Evolutionary conservation across 2,888 invertebrate genomes (phyloP), one percentile per base, ranked within the genome.

Genomic region (Tortricodes alternella): DNA sequence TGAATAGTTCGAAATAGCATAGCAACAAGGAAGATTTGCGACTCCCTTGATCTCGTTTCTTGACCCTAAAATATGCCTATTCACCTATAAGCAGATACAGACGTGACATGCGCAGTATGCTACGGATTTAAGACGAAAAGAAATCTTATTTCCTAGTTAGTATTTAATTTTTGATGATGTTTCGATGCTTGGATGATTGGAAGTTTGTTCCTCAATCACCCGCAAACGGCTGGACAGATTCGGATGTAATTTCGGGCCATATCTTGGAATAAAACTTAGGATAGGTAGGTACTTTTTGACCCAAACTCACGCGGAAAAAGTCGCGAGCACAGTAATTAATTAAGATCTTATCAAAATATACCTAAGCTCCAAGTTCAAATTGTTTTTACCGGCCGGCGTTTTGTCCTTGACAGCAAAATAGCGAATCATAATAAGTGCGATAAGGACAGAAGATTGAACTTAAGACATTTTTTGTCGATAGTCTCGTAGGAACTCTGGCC

Each of bases 71-170:
- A 50, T 51, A 61, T 43, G 60, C 53, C 58, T 61, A 59, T 53
- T 62, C 62, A 60, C n/a, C 18, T 39, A 57, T 24, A 5, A 9
- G 9, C 16, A 48, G 4, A 8, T 24, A 32, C 52, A 5, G 63
- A 63, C 76, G 74, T 78, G 84, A 78, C 85, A 83, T 85, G 85
- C 85, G 85, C 85, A 85, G 50, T 76, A 58, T 63, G 35, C 39
- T 38, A 60, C 49, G 63, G 71, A 76, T 74, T 74, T 61, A 53
- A 53, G 58, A 49, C 34, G 49, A 58, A 37, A 44, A 43, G 38
- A 39, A 39, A 16, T 8, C n/a, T 8, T 21, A 8, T 32, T 19
- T 19, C n/a, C n/a, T n/a, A 32, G 11, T 13, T 19, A 11, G 9
- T 29, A 1, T 29, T 5, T n/a, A 21, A 3, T 21, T 21, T 21